phyloP scores from a whole-genome alignment of 2,113 vertebrate species.

The Sapajus apella region DNA sequence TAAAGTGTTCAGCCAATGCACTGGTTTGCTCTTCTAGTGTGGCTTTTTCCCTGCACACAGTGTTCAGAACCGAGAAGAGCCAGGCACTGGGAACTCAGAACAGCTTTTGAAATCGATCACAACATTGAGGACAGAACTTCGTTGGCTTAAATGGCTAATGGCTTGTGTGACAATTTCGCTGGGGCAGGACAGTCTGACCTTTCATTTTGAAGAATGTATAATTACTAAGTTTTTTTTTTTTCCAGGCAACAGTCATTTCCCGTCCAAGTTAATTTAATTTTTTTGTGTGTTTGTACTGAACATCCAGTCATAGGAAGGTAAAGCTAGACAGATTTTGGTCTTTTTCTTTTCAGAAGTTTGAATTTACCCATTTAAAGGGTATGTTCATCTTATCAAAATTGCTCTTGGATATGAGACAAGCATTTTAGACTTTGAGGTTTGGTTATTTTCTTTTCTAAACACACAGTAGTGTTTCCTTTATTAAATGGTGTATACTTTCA shows the following conservation, averaged over 20 bases:
- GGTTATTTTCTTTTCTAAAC: background rate
- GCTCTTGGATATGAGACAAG: background rate
- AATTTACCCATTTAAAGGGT: background rate
- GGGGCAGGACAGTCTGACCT: constrained; percentile 55
- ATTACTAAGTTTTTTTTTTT: constrained; percentile 17
- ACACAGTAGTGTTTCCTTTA: background rate
- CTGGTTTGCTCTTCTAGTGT: rapidly evolving
- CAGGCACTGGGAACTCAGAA: rapidly evolving
- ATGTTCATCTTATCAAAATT: background rate
- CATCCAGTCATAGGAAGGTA: background rate
- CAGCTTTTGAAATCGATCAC: background rate
- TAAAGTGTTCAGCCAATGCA: rapidly evolving
- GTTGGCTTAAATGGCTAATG: constrained; percentile 6
- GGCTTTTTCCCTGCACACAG: background rate
- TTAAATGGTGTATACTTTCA: background rate
- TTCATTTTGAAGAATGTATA: constrained; percentile 30
- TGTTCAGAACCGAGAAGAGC: rapidly evolving
- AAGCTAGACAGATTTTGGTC: background rate
- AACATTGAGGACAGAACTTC: background rate
- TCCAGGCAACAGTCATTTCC: background rate
- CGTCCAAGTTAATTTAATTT: constrained; percentile 8
- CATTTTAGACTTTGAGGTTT: background rate
- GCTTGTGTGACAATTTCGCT: background rate
- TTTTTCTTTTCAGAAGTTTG: background rate
- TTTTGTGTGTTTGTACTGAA: background rate